phyloP scores from a whole-genome alignment of 2,113 vertebrate species.

The Zosterops borbonicus region DNA sequence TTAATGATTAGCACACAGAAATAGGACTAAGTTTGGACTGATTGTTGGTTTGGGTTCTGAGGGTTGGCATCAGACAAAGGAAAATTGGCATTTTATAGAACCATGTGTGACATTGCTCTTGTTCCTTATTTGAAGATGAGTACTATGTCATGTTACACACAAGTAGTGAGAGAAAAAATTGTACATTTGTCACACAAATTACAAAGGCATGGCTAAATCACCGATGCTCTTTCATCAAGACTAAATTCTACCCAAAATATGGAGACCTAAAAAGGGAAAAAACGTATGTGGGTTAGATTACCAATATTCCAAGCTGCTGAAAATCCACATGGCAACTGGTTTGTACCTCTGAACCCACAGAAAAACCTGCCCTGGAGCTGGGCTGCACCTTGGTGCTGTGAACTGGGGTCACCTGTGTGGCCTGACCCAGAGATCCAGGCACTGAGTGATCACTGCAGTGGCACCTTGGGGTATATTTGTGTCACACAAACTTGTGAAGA shows the following conservation, averaged over 20 bases:
- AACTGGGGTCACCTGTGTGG: background rate
- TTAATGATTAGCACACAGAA: background rate
- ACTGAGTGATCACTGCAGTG: background rate
- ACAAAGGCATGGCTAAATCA: background rate
- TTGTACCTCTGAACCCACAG: background rate
- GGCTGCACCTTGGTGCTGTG: rapidly evolving
- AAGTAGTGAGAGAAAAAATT: background rate
- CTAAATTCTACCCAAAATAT: background rate
- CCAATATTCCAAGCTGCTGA: background rate
- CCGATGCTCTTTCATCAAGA: background rate
- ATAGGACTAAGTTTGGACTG: background rate
- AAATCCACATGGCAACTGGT: background rate
- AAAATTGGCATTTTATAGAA: background rate
- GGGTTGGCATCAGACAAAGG: background rate
- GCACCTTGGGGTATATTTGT: background rate
- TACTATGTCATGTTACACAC: rapidly evolving
- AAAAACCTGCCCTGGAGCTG: background rate
- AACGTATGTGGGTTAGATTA: background rate
- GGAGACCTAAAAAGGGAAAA: background rate
- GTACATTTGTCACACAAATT: background rate
- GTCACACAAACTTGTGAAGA: too few species aligned
- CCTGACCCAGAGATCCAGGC: background rate
- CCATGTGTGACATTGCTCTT: background rate
- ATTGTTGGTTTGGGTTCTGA: background rate
- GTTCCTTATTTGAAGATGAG: background rate